Percentiles rank a stretch among this genome's conserved stretches.
Evolutionary conservation across 2,888 invertebrate species (phyloP).

Genomic region (Villa cingulata): DNA sequence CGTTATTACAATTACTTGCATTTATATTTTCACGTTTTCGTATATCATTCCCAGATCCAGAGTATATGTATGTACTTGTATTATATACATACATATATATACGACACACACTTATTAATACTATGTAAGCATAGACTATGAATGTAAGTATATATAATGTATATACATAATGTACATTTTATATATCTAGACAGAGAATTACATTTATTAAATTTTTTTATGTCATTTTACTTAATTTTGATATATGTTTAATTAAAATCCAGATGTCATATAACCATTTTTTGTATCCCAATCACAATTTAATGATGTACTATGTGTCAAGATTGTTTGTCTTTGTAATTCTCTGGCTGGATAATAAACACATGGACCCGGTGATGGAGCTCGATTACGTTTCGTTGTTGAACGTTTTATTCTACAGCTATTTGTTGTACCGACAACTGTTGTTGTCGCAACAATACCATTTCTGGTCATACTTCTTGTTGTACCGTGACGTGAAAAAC

Average conservation of each 20-base stretch:
- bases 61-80: too few species aligned
- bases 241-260: conserved; percentile 21
- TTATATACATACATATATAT: too few species aligned
- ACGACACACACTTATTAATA: too few species aligned
- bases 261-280: conserved; percentile 33
- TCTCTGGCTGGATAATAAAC: conserved; percentile 38
- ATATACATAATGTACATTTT: too few species aligned
- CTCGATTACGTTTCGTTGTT: conserved; percentile 29
- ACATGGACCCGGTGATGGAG: conserved; percentile 37
- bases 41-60: too few species aligned
- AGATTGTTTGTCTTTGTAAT: conserved; percentile 24
- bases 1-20: too few species aligned
- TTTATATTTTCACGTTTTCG: too few species aligned
- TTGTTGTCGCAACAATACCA: background rate
- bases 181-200: too few species aligned
- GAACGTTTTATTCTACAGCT: conserved; percentile 28
- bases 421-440: conserved; percentile 1
- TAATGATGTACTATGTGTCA: conserved; percentile 24
- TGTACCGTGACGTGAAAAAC: conserved; percentile 40
- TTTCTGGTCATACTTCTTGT: conserved; percentile 29
- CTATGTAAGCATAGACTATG: too few species aligned
- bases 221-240: too few species aligned
- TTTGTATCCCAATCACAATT: conserved; percentile 32
- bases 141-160: too few species aligned
- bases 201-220: too few species aligned